Percentiles rank a stretch among this genome's conserved stretches.
phyloP scores from a whole-genome alignment of 2,888 invertebrate genomes.

The Yponomeuta sedellus region DNA sequence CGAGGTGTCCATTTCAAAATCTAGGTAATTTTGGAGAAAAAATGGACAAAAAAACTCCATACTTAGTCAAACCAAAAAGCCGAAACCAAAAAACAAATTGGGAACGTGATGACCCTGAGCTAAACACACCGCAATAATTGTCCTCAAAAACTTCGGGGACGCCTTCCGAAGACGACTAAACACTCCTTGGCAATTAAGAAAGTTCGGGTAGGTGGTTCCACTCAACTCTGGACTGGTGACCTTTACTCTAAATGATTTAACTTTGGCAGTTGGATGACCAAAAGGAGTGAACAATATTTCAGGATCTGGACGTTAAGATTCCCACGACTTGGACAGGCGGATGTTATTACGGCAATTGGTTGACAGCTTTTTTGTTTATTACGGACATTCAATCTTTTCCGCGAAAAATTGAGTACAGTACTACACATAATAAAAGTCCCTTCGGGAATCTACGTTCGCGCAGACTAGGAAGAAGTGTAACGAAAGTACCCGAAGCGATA shows the following conservation, averaged over 20 bases:
- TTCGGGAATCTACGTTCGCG: no score
- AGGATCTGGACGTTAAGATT: background rate
- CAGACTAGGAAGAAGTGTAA: no score
- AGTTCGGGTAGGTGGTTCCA: background rate
- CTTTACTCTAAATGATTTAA: background rate
- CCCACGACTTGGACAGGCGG: background rate
- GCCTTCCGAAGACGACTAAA: background rate
- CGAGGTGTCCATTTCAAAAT: no score
- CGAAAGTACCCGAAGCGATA: no score
- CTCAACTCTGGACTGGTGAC: background rate
- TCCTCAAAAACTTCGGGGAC: constrained; percentile 4
- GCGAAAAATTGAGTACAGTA: no score
- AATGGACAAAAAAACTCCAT: no score
- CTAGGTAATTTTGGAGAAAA: no score
- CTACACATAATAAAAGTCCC: no score
- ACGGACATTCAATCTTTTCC: background rate
- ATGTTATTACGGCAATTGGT: background rate
- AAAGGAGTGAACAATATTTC: background rate
- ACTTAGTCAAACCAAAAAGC: background rate
- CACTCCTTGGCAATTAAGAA: constrained; percentile 11
- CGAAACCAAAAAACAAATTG: background rate
- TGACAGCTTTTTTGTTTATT: background rate
- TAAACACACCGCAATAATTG: background rate
- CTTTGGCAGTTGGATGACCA: no score
- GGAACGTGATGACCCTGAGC: background rate